Evolutionary conservation across 2,797 vertebrate species (phyloP).

Genomic region (Heterohyrax brucei): DNA sequence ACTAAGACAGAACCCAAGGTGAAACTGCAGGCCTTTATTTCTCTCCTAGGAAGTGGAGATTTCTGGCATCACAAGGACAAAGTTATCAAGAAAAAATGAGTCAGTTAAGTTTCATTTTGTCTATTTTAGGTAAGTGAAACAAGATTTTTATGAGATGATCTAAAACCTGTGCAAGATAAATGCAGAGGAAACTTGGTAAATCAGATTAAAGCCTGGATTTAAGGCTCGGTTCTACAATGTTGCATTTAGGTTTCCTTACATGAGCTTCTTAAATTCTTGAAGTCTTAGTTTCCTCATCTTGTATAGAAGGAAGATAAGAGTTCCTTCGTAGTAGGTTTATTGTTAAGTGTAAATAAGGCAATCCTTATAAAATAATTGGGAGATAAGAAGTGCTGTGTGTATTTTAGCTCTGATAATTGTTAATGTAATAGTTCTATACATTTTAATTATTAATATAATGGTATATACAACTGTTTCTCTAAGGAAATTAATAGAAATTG

Average conservation of each 20-base stretch:
- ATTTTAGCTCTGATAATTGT: not conserved
- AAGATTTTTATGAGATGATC: not conserved
- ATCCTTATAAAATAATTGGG: not conserved
- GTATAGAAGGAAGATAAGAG: not conserved
- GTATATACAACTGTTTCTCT: not conserved
- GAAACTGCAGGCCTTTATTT: not conserved
- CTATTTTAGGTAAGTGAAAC: not conserved
- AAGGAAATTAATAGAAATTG: not conserved
- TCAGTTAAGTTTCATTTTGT: not conserved
- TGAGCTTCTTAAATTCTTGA: not conserved
- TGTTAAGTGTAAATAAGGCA: not conserved
- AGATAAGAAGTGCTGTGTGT: not conserved
- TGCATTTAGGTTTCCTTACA: not conserved
- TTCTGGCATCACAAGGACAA: not conserved
- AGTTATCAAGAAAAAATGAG: slow-evolving; percentile 4
- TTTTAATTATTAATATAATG: not conserved
- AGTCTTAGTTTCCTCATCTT: slow-evolving; percentile 8
- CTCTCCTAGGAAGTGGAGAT: not conserved
- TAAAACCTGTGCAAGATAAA: not conserved
- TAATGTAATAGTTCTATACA: not conserved
- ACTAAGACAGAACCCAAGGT: not conserved
- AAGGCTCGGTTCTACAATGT: not conserved
- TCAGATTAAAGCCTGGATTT: not conserved
- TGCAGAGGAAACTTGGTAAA: not conserved
- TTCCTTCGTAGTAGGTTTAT: not conserved